A percentile compares a stretch with the other conserved stretches of the same genome.
These are phyloP conservation scores for Drosophila peninsularis DNA, from an alignment of 2,888 invertebrate species.

Conservation along the genomic window DNA sequence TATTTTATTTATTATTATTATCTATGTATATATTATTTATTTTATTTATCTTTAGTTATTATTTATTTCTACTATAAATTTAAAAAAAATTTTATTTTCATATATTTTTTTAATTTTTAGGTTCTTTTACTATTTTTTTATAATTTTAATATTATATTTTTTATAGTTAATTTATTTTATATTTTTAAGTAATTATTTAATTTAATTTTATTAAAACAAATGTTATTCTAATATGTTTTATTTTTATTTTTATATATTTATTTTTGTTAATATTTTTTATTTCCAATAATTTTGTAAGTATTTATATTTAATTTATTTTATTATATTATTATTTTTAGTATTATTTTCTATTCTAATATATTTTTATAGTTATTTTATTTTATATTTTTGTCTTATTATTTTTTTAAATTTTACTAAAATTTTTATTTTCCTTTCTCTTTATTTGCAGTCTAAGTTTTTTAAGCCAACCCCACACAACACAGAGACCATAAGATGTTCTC, in stretches of 20 bases:
- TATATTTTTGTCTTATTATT: neutral
- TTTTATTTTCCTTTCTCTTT: slow-evolving; percentile 9
- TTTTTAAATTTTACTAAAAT: neutral
- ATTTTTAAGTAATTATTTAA: neutral
- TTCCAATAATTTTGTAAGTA: too few species aligned
- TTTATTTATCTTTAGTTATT: neutral
- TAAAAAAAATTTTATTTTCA: neutral
- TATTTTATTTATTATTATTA: neutral
- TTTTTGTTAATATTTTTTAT: neutral
- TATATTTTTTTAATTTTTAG: neutral
- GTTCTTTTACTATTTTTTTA: too few species aligned
- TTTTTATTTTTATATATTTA: too few species aligned
- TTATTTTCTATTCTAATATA: neutral
- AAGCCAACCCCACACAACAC: slow-evolving; percentile 42
- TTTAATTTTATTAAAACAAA: neutral
- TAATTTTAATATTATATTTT: neutral
- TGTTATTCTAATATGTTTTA: neutral
- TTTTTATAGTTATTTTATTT: neutral
- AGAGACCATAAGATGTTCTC: slow-evolving; percentile 80
- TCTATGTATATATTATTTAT: neutral
- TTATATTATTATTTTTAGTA: neutral
- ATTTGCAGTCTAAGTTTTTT: slow-evolving; percentile 69
- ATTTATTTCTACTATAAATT: neutral
- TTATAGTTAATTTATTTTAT: neutral
- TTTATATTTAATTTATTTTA: too few species aligned